Evolutionary conservation across 1,140 invertebrate genomes (phyloP).

Genomic region (Thalassaphorura encarpata): DNA sequence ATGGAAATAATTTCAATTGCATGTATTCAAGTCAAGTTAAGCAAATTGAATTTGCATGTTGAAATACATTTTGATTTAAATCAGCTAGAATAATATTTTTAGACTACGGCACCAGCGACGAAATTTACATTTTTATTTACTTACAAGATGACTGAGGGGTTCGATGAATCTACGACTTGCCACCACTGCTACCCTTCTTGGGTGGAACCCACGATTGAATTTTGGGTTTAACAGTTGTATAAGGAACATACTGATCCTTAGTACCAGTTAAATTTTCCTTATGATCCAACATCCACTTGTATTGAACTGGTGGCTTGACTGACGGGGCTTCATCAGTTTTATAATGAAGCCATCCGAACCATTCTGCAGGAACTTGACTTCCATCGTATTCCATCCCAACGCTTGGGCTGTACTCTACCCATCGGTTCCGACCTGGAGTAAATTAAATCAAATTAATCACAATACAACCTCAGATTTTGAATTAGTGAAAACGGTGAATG

Average conservation of each 20-base stretch:
- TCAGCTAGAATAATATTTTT: no score
- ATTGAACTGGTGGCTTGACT: constrained; percentile 36
- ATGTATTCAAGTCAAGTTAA: no score
- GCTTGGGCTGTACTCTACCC: constrained; percentile 77
- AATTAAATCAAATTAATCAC: not conserved
- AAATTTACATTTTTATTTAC: no score
- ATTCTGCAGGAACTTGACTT: constrained; percentile 83
- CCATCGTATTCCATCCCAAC: constrained; percentile 81
- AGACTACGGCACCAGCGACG: no score
- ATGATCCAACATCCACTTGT: constrained; percentile 69
- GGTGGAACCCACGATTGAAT: constrained; percentile 72
- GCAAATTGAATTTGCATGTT: no score
- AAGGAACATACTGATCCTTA: constrained; percentile 64
- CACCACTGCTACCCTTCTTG: no score
- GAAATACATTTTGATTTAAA: no score
- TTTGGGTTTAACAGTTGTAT: constrained; percentile 73
- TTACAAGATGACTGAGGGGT: no score
- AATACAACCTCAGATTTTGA: not conserved
- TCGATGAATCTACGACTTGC: no score
- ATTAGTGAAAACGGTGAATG: not conserved
- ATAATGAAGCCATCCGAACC: constrained; percentile 79
- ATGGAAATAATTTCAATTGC: no score
- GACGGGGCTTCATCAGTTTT: constrained; percentile 66
- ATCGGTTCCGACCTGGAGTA: constrained; percentile 67
- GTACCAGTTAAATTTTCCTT: constrained; percentile 75